Evolutionary conservation across 2,888 invertebrate genomes (phyloP), one percentile per base, ranked within the genome.

Genomic region (Habroteleia sp.): DNA sequence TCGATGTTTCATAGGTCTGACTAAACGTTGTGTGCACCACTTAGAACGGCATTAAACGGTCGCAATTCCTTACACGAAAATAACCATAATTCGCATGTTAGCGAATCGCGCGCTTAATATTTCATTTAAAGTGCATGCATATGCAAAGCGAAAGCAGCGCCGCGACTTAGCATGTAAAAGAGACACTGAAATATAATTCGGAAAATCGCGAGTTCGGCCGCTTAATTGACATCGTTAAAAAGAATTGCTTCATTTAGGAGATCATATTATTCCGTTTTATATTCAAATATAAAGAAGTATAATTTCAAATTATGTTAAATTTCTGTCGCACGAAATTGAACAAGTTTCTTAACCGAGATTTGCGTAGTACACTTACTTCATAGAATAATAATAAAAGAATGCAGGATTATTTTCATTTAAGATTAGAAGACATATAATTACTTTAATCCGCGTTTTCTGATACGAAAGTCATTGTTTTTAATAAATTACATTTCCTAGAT

Each of bases 221-320:
- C 27, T 60, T 66, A 65, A 73, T 66, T 66, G 66, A 27, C 48
- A 31, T 72, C 63, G 66, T 66, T 60, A 62, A 62, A 66, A 66
- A 20, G 48, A 72, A 60, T 46, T n/a, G 58, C 60, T 65, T 25
- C 65, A 66, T 58, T 44, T 42, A 23, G 13, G 41, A 37, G 54
- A 60, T 48, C 46, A 41, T 29, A 63, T 48, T 63, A 56, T 56
- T 56, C 46, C 71, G 16, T 27, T 62, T 56, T 63, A 72, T 62
- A 72, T 72, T 72, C 56, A 56, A 62, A 71, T 71, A 46, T 54
- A 60, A 56, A 56, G 39, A 37, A 39, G 44, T 16, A 23, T 48
- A 44, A 46, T 46, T 66, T 46, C 56, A 33, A 44, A 39, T 56
- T 37, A 46, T 41, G 54, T 33, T 46, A 56, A 23, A 35, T 17